Base-by-base conservation (phyloP, 2,888 invertebrate species). In the Meghimatium bilineatum region DNA sequence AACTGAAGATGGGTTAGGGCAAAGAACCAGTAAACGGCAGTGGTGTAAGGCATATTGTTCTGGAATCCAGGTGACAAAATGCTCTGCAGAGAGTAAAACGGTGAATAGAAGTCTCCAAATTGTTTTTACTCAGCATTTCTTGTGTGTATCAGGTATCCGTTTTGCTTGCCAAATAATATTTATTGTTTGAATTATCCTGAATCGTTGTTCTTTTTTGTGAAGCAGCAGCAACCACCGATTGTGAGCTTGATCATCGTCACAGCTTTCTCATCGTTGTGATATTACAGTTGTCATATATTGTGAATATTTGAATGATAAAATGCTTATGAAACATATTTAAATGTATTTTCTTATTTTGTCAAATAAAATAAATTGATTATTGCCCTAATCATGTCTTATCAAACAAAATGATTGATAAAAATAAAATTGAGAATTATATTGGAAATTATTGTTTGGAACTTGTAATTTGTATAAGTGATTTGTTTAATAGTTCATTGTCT, bases 331-430 rank as follows among this genome's bases (percentile, higher is more conserved):
- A 5, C n/a, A 63, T 5, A n/a, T 63, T 63, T 56, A 3, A n/a
- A 44, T 49, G 44, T 72, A 69, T 38, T 72, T 72, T n/a, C 14
- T n/a, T 72, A 3, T 49, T 72, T 44, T 72, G 6, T 49, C 26
- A n/a, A 38, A 44, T 29, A 29, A 44, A 44, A 32, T 6, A 63
- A n/a, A 49, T 29, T 72, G 72, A 44, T 29, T 49, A n/a, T 72
- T 72, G 72, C 72, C 72, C 44, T 72, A n/a, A 49, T 32, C 26
- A 63, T 44, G 44, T 72, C 14, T 69, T 72, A 72, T 72, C 29
- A 72, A 72, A 44, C 17, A 12, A 44, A 72, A 29, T 56, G 23
- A 72, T 72, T 44, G 2, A 72, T 12, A 72, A 72, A 8, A 72
- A 72, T 72, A 72, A 72, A 72, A 44, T n/a, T 72, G 72, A n/a